A percentile compares a stretch with the other conserved stretches of the same genome.
These are phyloP conservation scores for Melanerpes aurifrons DNA, from an alignment of 2,113 vertebrate genomes.

Conservation along the genomic window DNA sequence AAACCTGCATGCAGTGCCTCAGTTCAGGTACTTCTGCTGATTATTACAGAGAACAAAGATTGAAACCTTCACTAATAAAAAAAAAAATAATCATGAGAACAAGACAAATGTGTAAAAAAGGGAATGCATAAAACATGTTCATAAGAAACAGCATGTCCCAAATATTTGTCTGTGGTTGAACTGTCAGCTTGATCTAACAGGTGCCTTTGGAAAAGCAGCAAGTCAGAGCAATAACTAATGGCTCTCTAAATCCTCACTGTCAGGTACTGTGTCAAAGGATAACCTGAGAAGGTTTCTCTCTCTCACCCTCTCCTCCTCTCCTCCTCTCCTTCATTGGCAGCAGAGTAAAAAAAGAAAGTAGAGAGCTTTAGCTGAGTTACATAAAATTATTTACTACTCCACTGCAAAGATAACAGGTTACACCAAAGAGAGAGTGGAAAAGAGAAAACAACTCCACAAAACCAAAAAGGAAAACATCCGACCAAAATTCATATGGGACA, in stretches of 20 bases:
- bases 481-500: too few species aligned
- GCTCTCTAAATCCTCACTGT: not conserved
- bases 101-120: not conserved
- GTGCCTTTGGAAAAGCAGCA: not conserved
- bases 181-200: not conserved
- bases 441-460: too few species aligned
- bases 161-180: not conserved
- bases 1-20: not conserved
- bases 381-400: too few species aligned
- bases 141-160: not conserved
- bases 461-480: too few species aligned
- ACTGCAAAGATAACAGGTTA: too few species aligned
- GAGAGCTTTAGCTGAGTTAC: too few species aligned
- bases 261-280: not conserved
- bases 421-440: too few species aligned
- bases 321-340: too few species aligned
- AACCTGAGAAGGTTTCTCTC: too few species aligned
- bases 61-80: not conserved
- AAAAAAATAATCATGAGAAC: not conserved
- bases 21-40: fast-evolving
- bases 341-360: too few species aligned
- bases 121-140: not conserved
- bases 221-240: not conserved
- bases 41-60: not conserved
- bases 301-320: too few species aligned